These are phyloP conservation scores for Eupithecia tripunctaria DNA, from an alignment of 2,888 invertebrate species.

Conservation along the genomic window DNA sequence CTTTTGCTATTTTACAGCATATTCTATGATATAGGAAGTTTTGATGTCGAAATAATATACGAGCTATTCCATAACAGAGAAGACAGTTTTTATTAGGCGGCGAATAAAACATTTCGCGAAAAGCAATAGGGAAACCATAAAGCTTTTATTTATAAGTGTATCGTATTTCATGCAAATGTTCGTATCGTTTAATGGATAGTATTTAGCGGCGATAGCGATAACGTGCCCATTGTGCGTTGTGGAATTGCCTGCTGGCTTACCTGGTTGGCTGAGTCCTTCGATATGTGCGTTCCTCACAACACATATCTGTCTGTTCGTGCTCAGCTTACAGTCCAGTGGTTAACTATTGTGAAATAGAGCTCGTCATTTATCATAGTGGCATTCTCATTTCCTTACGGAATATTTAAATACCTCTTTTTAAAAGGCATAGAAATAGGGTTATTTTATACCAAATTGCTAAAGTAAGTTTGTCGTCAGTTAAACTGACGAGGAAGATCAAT, in stretches of 20 bases:
- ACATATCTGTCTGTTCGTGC: conserved; percentile 22
- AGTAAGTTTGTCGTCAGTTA: conserved; percentile 17
- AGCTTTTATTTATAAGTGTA: conserved; percentile 19
- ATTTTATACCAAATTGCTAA: not conserved
- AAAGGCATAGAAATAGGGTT: not conserved
- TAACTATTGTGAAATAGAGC: not conserved
- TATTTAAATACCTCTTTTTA: not conserved
- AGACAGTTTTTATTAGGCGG: conserved; percentile 26
- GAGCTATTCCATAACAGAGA: conserved; percentile 15
- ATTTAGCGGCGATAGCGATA: conserved; percentile 33
- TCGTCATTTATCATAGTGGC: not conserved
- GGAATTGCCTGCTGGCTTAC: conserved; percentile 49
- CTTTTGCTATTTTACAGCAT: conserved; percentile 46
- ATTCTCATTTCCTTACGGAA: not conserved
- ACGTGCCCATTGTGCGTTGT: conserved; percentile 43
- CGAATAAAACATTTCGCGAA: conserved; percentile 23
- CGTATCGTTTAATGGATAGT: conserved; percentile 20
- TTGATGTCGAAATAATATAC: conserved; percentile 26
- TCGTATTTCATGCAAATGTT: conserved; percentile 28
- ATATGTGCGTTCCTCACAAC: conserved; percentile 35
- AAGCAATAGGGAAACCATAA: conserved; percentile 19
- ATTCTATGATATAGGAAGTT: conserved; percentile 15
- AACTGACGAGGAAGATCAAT: conserved; percentile 27
- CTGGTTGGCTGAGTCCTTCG: conserved; percentile 47
- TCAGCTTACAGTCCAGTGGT: not conserved